phyloP scores from a whole-genome alignment of 2,888 invertebrate genomes.

The Pelosia muscerda region DNA sequence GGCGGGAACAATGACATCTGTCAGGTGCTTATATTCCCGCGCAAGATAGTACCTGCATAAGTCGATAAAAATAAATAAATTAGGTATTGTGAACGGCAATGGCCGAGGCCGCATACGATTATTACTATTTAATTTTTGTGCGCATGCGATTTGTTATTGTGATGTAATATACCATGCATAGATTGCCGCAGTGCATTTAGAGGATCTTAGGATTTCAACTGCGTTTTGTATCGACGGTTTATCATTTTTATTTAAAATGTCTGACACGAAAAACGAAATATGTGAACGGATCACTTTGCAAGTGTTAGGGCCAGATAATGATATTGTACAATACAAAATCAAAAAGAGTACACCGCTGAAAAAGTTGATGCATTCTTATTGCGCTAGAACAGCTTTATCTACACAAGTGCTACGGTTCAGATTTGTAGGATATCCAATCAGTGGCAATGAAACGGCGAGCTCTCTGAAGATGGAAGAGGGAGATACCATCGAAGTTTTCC shows the following conservation, averaged over 20 bases:
- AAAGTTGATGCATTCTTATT: neutral
- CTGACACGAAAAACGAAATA: neutral
- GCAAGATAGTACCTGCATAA: neutral
- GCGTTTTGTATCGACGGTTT: neutral
- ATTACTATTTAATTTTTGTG: constrained; percentile 32
- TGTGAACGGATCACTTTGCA: neutral
- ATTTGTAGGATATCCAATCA: neutral
- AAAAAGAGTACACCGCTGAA: neutral
- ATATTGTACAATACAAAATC: neutral
- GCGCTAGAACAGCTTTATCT: neutral
- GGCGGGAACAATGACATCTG: neutral
- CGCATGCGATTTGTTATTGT: constrained; percentile 26
- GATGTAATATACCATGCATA: neutral
- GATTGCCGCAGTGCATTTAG: neutral
- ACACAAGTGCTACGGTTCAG: neutral
- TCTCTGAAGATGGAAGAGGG: neutral
- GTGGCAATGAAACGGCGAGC: neutral
- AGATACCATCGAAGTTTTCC: neutral
- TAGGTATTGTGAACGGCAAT: neutral
- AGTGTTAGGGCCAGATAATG: neutral
- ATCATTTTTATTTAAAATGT: neutral
- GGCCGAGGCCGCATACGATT: constrained; percentile 2
- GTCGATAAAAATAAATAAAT: constrained; percentile 15
- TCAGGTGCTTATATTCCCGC: neutral
- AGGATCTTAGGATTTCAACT: neutral